A percentile compares a stretch with the other conserved stretches of the same genome.
phyloP scores from a whole-genome alignment of 2,113 vertebrate species.

The Meleagris gallopavo region DNA sequence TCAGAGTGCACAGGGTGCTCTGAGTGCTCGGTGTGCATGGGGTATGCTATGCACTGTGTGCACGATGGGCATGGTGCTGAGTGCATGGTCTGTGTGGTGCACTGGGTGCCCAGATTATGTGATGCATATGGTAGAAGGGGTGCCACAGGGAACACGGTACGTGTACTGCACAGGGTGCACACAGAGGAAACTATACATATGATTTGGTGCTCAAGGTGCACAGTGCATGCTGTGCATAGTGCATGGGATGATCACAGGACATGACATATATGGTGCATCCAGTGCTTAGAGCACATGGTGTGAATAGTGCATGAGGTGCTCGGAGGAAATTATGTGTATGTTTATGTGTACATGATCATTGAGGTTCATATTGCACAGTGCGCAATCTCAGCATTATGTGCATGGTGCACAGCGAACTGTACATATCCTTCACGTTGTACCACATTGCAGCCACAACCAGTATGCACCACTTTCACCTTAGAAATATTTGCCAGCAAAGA shows the following conservation, averaged over 20 bases:
- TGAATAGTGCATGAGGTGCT: neutral
- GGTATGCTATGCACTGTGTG: neutral
- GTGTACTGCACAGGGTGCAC: neutral
- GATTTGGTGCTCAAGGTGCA: neutral
- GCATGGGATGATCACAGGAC: neutral
- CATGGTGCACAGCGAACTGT: rapidly evolving
- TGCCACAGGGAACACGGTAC: neutral
- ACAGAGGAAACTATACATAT: neutral
- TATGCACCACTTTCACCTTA: rapidly evolving
- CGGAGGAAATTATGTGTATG: neutral
- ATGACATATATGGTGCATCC: neutral
- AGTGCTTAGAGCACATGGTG: too few relatives aligned
- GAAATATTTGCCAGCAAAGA: rapidly evolving
- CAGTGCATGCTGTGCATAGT: neutral
- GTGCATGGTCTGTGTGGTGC: too few relatives aligned
- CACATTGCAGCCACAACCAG: rapidly evolving
- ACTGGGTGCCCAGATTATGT: too few relatives aligned
- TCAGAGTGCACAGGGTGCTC: too few relatives aligned
- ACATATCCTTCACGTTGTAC: rapidly evolving
- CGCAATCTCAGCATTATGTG: rapidly evolving
- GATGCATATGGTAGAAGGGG: too few relatives aligned
- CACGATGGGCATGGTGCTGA: too few relatives aligned
- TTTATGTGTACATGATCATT: too few relatives aligned
- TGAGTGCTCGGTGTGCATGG: too few relatives aligned
- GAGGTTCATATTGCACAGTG: rapidly evolving